Conservation (phyloP, 2,113 vertebrate species). For the Limnothrissa miodon region DNA sequence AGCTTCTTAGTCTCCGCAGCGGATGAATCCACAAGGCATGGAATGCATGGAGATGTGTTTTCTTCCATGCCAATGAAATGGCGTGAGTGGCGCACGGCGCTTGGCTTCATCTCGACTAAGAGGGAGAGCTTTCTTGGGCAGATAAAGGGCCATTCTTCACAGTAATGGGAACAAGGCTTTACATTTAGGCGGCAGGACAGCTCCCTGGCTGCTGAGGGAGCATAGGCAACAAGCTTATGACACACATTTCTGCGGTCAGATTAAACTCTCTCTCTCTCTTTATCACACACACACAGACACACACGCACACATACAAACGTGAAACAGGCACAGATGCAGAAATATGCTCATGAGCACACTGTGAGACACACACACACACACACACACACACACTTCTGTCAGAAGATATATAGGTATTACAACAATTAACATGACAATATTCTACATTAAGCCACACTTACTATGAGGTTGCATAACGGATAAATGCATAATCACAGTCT, state of each 20-base stretch:
- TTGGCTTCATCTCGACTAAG: background rate
- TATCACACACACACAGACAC: background rate
- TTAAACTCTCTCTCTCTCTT: background rate
- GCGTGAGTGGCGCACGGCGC: background rate
- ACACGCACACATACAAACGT: background rate
- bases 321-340: background rate
- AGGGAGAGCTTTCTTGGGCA: slow-evolving; percentile 17
- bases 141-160: slow-evolving; percentile 23
- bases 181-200: slow-evolving; percentile 22
- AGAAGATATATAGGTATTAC: background rate
- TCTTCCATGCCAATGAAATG: background rate
- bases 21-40: slow-evolving; percentile 6
- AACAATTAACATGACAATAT: slow-evolving; percentile 7
- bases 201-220: background rate
- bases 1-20: slow-evolving; percentile 3
- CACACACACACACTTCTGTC: background rate
- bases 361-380: background rate
- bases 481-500: background rate
- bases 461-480: background rate
- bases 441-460: background rate
- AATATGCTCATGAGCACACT: background rate
- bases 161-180: slow-evolving; percentile 30
- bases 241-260: slow-evolving; percentile 5
- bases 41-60: background rate
- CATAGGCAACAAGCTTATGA: slow-evolving; percentile 18